These are phyloP conservation scores for Malurus alboscapulatus DNA, from an alignment of 2,113 vertebrate species.

Conservation along the genomic window DNA sequence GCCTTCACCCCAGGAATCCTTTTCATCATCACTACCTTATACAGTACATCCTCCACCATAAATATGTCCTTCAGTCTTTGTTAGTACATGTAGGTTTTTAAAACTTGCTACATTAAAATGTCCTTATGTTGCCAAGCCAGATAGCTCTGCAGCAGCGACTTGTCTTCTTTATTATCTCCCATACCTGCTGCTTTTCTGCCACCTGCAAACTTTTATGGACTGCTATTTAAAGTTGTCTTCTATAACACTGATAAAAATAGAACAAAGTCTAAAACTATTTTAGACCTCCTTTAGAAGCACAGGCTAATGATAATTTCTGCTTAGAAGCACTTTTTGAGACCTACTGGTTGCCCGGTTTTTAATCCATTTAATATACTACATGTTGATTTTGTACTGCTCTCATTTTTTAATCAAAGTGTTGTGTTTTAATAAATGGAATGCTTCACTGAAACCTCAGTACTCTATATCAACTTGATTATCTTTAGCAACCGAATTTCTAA, in stretches of 20 bases:
- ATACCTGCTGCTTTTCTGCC: not conserved
- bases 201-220: not conserved
- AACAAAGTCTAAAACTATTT: not conserved
- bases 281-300: not conserved
- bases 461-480: slow-evolving; percentile 47
- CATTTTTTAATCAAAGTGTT: slow-evolving; percentile 48
- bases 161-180: not conserved
- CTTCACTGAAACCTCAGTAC: not conserved
- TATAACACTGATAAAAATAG: not conserved
- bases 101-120: not conserved
- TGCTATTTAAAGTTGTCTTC: not conserved
- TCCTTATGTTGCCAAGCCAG: not conserved
- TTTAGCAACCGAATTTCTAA: slow-evolving; percentile 35
- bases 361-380: slow-evolving; percentile 16
- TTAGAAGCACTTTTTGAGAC: not conserved
- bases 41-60: not conserved
- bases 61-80: not conserved
- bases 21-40: slow-evolving; percentile 1
- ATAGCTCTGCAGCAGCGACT: not conserved
- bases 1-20: not conserved
- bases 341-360: not conserved
- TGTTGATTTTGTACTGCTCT: not conserved
- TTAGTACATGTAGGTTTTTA: not conserved
- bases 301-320: not conserved
- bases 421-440: slow-evolving; percentile 19